A percentile compares a stretch with the other conserved stretches of the same genome.
phyloP scores from a whole-genome alignment of 2,113 vertebrate genomes.

The Reinhardtius hippoglossoides region DNA sequence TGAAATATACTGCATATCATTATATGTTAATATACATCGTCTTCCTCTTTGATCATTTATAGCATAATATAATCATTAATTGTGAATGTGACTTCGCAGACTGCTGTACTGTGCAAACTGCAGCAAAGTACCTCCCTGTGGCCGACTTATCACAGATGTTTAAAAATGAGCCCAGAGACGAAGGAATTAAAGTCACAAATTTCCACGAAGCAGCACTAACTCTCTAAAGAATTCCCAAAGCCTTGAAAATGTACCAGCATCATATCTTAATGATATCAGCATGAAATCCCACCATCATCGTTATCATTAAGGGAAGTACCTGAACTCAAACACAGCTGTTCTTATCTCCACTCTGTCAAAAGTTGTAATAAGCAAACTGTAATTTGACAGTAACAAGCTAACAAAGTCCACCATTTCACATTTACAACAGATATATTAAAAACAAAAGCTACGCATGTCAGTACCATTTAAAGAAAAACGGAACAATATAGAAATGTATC shows the following conservation, averaged over 20 bases:
- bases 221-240: not conserved
- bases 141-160: not conserved
- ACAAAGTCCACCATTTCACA: constrained; percentile 40
- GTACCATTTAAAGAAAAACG: constrained; percentile 60
- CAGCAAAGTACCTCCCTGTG: constrained; percentile 20
- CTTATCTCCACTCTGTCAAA: constrained; percentile 41
- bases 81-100: constrained; percentile 48
- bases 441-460: constrained; percentile 54
- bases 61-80: constrained; percentile 38
- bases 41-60: constrained; percentile 53
- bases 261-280: constrained; percentile 13
- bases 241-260: not conserved
- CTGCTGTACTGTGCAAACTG: constrained; percentile 34
- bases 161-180: not conserved
- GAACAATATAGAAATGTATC: constrained; percentile 11
- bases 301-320: constrained; percentile 24
- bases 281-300: not conserved
- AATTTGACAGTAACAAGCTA: constrained; percentile 7
- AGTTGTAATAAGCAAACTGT: constrained; percentile 18
- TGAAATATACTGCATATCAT: constrained; percentile 12
- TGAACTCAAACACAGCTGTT: constrained; percentile 40
- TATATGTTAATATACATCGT: constrained; percentile 28
- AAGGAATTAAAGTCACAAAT: constrained; percentile 4
- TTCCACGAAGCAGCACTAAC: not conserved
- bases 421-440: constrained; percentile 41